Evolutionary conservation across 2,888 invertebrate species (phyloP).

Genomic region (Alviniconcha strummeri): DNA sequence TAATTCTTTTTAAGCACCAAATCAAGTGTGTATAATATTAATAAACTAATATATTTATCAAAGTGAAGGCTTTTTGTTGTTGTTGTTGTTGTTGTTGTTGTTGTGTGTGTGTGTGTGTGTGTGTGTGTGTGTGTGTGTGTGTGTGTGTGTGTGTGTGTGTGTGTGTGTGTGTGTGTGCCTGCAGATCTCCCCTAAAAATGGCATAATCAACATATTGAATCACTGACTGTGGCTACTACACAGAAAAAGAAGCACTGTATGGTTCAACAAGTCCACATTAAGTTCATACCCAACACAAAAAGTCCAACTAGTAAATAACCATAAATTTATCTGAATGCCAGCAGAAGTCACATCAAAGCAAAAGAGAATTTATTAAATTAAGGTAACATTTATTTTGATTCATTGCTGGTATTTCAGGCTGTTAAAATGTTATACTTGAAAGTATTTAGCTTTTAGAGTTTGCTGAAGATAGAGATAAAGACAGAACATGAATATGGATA

Average conservation of each 20-base stretch:
- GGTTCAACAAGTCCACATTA: background rate
- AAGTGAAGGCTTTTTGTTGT: background rate
- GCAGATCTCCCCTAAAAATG: too few species aligned
- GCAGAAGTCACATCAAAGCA: background rate
- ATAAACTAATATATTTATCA: background rate
- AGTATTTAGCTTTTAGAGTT: too few species aligned
- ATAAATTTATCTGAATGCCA: background rate
- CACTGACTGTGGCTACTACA: background rate
- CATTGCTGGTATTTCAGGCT: too few species aligned
- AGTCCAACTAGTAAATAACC: too few species aligned
- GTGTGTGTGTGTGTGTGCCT: conserved; percentile 1
- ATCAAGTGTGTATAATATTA: background rate
- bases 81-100: background rate
- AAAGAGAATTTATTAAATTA: too few species aligned
- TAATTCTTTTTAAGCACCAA: background rate
- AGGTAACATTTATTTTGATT: too few species aligned
- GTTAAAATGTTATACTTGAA: too few species aligned
- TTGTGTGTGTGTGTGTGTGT: conserved; percentile 11
- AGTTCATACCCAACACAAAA: background rate
- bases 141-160: background rate
- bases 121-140: conserved; percentile 19
- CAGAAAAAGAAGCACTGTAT: background rate
- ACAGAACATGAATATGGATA: too few species aligned
- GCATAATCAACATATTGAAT: background rate
- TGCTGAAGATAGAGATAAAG: too few species aligned